Conservation (phyloP, 2,113 vertebrate genomes). For the Mesitornis unicolor region DNA sequence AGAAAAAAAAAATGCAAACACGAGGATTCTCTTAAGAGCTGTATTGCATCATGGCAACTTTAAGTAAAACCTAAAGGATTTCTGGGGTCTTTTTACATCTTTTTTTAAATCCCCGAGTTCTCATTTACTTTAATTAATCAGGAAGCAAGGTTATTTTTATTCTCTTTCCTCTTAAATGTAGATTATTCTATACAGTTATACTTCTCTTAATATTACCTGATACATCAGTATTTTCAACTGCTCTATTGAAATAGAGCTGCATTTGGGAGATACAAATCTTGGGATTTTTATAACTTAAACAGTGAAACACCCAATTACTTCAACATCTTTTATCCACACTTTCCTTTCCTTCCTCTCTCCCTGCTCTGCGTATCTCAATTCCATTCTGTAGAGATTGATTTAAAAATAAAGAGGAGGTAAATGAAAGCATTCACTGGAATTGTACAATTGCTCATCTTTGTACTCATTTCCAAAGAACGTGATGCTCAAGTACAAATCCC, state of each 20-base stretch:
- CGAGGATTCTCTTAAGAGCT: neutral
- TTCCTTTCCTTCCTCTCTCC: neutral
- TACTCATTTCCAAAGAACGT: neutral
- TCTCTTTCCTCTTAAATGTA: neutral
- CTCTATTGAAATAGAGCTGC: neutral
- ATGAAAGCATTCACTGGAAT: neutral
- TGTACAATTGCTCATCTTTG: slow-evolving; percentile 9
- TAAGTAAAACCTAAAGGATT: neutral
- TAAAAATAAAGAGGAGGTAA: neutral
- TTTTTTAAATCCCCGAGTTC: neutral
- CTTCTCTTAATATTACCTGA: neutral
- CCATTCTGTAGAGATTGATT: neutral
- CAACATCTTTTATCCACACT: neutral
- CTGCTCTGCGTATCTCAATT: neutral
- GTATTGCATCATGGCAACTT: neutral
- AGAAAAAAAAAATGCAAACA: neutral
- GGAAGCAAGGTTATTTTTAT: neutral
- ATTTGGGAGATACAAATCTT: neutral
- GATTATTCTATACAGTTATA: neutral
- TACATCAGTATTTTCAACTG: neutral
- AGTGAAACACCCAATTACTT: neutral
- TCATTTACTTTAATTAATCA: neutral
- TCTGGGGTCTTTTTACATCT: neutral
- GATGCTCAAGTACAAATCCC: neutral
- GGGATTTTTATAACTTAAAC: neutral